Conservation (phyloP, 1,140 invertebrate genomes). For the Rhyzopertha dominica region DNA sequence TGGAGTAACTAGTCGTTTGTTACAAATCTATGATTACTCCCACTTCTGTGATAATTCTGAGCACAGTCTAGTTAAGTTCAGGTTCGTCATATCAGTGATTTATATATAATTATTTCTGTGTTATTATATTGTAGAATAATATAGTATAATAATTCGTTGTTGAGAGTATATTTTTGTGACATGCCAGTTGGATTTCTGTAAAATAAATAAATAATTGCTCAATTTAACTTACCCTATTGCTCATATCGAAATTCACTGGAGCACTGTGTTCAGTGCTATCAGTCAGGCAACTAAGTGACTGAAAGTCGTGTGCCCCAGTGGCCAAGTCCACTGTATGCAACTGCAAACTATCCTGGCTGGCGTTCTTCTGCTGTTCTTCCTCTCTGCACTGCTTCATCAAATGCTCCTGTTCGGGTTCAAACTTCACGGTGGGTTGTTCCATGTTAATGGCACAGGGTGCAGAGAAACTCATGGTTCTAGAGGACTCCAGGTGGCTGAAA, state of each 20-base stretch:
- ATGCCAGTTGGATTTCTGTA: too few species aligned
- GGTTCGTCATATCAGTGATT: too few species aligned
- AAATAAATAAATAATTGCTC: too few species aligned
- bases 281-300: slow-evolving; percentile 75
- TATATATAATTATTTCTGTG: too few species aligned
- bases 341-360: slow-evolving; percentile 50
- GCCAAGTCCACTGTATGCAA: slow-evolving; percentile 47
- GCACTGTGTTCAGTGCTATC: slow-evolving; percentile 86
- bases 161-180: too few species aligned
- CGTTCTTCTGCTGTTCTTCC: slow-evolving; percentile 21
- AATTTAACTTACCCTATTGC: slow-evolving; percentile 67
- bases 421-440: slow-evolving; percentile 68
- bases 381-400: slow-evolving; percentile 26
- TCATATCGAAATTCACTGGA: slow-evolving; percentile 86
- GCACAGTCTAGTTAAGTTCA: too few species aligned
- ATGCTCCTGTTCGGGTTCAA: slow-evolving; percentile 47
- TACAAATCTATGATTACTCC: too few species aligned
- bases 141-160: too few species aligned
- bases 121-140: too few species aligned
- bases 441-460: slow-evolving; percentile 81
- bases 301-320: slow-evolving; percentile 58
- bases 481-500: slow-evolving; percentile 58
- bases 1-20: too few species aligned
- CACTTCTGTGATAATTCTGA: too few species aligned
- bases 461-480: slow-evolving; percentile 70